Conservation (phyloP, 2,113 vertebrate genomes). For the Hyla sarda region DNA sequence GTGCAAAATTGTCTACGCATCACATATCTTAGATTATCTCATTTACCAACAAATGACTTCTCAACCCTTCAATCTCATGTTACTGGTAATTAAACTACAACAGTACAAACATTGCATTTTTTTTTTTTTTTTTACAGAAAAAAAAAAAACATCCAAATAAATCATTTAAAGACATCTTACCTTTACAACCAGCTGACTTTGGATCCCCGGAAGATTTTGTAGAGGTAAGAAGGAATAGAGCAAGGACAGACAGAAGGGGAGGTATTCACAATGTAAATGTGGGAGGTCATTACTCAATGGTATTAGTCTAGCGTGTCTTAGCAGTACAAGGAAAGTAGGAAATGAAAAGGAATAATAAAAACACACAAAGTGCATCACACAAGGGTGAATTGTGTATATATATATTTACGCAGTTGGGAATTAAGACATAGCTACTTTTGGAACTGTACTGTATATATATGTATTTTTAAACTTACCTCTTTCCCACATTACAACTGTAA, state of each 20-base stretch:
- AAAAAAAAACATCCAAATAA: not conserved
- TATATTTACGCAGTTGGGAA: not conserved
- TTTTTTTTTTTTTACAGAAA: not conserved
- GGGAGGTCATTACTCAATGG: conserved; percentile 60
- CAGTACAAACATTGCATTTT: conserved; percentile 69
- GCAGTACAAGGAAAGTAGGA: conserved; percentile 72
- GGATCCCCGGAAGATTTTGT: not conserved
- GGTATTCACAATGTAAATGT: conserved; percentile 69
- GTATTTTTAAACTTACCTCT: conserved; percentile 77
- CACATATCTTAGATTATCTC: conserved; percentile 67
- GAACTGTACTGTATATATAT: not conserved
- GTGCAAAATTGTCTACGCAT: conserved; percentile 76
- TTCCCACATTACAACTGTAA: conserved; percentile 77
- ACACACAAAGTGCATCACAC: conserved; percentile 56
- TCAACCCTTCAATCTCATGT: conserved; percentile 73
- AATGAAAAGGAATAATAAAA: conserved; percentile 64
- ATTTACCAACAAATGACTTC: conserved; percentile 70
- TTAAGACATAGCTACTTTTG: not conserved
- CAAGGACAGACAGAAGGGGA: conserved; percentile 63
- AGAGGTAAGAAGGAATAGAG: conserved; percentile 75
- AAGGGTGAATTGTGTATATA: not conserved
- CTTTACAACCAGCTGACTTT: conserved; percentile 63
- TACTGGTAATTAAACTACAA: conserved; percentile 73
- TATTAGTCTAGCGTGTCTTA: conserved; percentile 54
- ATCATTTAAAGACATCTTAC: conserved; percentile 83